phyloP scores from a whole-genome alignment of 2,797 vertebrate species.

The Lepus oiostolus region DNA sequence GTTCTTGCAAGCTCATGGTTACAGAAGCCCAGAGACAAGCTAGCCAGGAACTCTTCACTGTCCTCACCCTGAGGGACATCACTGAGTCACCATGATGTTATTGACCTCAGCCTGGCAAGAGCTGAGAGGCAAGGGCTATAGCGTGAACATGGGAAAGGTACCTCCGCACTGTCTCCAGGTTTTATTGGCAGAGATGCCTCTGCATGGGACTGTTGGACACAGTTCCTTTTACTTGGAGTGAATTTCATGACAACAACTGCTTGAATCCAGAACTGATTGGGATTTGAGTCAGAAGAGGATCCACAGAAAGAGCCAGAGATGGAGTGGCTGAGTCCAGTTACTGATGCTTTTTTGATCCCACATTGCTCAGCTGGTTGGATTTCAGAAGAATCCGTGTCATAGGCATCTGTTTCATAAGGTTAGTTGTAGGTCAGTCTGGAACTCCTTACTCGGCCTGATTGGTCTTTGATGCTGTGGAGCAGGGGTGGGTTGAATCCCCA shows the following conservation, averaged over 20 bases:
- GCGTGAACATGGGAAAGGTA: neutral
- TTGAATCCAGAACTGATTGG: neutral
- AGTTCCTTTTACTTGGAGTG: neutral
- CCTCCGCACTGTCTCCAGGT: neutral
- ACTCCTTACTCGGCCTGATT: neutral
- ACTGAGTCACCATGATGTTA: neutral
- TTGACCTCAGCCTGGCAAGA: neutral
- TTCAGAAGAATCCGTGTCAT: neutral
- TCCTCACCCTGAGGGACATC: neutral
- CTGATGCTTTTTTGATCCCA: neutral
- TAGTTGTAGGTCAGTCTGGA: neutral
- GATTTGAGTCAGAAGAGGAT: neutral
- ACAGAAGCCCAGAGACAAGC: neutral
- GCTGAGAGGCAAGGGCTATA: neutral
- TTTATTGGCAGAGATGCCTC: neutral
- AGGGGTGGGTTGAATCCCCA: neutral
- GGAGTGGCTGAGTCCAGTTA: neutral
- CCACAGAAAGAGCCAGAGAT: neutral
- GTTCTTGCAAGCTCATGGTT: neutral
- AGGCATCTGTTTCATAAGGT: neutral
- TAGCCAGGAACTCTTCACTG: neutral
- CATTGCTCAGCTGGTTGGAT: neutral
- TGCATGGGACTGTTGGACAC: neutral
- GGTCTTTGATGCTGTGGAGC: neutral
- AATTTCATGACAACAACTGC: neutral